These are phyloP conservation scores for Chaetogeoica ovagalla DNA, from an alignment of 2,888 invertebrate genomes.

Conservation along the genomic window DNA sequence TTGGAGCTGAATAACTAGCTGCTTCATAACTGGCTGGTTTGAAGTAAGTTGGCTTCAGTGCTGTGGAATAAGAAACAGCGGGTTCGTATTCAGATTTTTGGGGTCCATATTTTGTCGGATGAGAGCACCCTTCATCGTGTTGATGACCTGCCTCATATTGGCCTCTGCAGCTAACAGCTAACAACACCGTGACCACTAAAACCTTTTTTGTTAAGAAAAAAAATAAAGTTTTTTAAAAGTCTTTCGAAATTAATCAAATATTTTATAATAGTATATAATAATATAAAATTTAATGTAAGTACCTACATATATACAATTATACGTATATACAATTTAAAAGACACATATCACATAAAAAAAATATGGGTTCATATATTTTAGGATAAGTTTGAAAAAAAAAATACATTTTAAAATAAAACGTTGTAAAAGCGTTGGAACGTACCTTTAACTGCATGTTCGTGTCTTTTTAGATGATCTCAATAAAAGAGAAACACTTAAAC, in stretches of 20 bases:
- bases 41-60: conserved; percentile 23
- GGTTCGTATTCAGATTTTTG: conserved; percentile 30
- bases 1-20: conserved; percentile 8
- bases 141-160: conserved; percentile 45
- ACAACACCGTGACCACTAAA: conserved; percentile 38
- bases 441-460: conserved; percentile 35
- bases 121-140: conserved; percentile 42
- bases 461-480: neutral
- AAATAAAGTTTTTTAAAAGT: neutral
- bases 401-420: too few relatives aligned
- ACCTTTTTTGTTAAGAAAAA: conserved; percentile 23
- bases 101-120: conserved; percentile 38
- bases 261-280: too few relatives aligned
- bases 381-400: too few relatives aligned
- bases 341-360: too few relatives aligned
- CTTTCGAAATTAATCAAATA: too few relatives aligned
- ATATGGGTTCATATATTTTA: too few relatives aligned
- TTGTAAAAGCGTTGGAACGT: neutral
- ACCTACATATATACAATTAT: too few relatives aligned
- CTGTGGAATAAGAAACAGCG: conserved; percentile 6
- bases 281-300: too few relatives aligned
- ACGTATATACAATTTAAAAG: too few relatives aligned
- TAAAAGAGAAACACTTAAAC: conserved; percentile 26
- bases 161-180: conserved; percentile 29
- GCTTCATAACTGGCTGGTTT: conserved; percentile 38